Conservation (phyloP, 2,888 invertebrate species). For the Drosophila hamatofila region DNA sequence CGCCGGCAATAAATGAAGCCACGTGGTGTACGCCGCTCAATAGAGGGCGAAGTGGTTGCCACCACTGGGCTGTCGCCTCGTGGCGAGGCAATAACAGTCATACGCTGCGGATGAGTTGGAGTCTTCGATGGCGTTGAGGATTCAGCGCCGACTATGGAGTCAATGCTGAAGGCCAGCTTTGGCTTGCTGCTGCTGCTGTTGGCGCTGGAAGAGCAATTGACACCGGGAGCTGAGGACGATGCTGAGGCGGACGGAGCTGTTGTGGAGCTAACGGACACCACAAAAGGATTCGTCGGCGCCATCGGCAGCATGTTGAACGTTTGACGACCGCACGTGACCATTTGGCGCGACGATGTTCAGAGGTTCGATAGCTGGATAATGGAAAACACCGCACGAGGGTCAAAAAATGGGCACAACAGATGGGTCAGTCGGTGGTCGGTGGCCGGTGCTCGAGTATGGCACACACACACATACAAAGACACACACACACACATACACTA, state of each 20-base stretch:
- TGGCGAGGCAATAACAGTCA: constrained; percentile 70
- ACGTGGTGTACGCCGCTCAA: constrained; percentile 66
- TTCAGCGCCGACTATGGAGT: constrained; percentile 92
- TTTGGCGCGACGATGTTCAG: constrained; percentile 71
- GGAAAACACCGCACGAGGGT: constrained; percentile 48
- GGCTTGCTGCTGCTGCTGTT: constrained; percentile 86
- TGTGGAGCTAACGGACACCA: constrained; percentile 70
- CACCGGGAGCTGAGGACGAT: constrained; percentile 63
- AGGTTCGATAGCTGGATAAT: constrained; percentile 50
- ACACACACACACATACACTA: constrained; percentile 19
- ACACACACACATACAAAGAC: not conserved
- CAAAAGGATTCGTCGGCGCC: constrained; percentile 88
- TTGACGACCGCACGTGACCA: constrained; percentile 85
- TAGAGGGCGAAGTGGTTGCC: constrained; percentile 49
- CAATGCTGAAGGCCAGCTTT: constrained; percentile 97
- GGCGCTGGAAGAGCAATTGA: constrained; percentile 42
- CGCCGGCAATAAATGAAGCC: constrained; percentile 79
- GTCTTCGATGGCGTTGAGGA: constrained; percentile 33
- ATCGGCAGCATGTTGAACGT: constrained; percentile 93
- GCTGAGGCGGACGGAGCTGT: constrained; percentile 49
- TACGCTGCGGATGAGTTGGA: constrained; percentile 43
- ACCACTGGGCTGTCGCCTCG: constrained; percentile 74
- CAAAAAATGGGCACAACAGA: constrained; percentile 36
- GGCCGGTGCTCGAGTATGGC: constrained; percentile 10
- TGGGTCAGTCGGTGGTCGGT: constrained; percentile 27